Evolutionary conservation across 2,113 vertebrate species (phyloP), one percentile per base, ranked within the genome.

Genomic region (Psittacara wagleri): DNA sequence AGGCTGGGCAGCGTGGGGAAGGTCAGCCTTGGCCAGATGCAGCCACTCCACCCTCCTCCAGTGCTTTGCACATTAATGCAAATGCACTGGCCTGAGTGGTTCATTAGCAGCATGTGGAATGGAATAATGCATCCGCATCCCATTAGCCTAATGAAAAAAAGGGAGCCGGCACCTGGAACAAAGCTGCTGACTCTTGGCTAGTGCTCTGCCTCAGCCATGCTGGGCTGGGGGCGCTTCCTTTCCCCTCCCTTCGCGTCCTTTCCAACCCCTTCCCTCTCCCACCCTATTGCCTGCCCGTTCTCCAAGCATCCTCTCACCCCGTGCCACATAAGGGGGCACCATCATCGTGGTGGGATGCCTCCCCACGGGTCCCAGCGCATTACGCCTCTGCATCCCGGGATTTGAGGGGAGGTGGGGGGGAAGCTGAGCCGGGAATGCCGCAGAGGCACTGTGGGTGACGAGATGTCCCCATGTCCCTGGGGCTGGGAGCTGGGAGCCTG

Each of bases 111-210:
- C 95, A 94, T 96, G 97, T 91, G 95, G 96, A 95, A 97, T 96
- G 96, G 96, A 97, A 96, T 97, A 97, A 97, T 97, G 97, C 96
- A 97, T 97, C 96, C 97, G 95, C 96, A 97, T 97, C 96, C 96
- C 96, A 97, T 97, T 97, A 97, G 97, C 95, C 96, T 97, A 97
- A 97, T 97, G 97, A 97, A 97, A 97, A 97, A 96, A 94, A 97
- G 92, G 91, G 96, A 97, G 93, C 94, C 93, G 96, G 96, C 96
- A 97, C 97, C 97, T 97, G 97, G 96, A 95, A 97, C 95, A 97
- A 97, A 97, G 96, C 96, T 95, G 95, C 96, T 85, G 96, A 94
- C 92, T 97, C 95, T 96, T 97, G 96, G 96, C 95, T 76, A 94
- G 95, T 83, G 94, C 92, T 94, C 88, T 94, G 94, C 74, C 89